Base-by-base conservation (phyloP, 2,888 invertebrate species). In the Campaea margaritaria region DNA sequence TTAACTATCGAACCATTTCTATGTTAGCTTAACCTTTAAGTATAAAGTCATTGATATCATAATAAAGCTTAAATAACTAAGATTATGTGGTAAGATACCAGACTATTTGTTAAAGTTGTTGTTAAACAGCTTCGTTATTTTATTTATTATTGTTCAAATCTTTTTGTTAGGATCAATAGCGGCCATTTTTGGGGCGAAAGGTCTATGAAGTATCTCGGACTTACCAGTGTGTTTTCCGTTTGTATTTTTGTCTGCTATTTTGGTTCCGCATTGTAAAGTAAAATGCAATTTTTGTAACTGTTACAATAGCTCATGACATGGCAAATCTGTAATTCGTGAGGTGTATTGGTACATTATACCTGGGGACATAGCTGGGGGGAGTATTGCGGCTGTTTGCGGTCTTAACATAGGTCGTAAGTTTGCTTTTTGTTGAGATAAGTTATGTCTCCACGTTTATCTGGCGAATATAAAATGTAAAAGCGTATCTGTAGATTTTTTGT, bases 151-250 rank as follows among this genome's bases (percentile, higher is more conserved):
- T 53, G 52, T 59, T 42, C 27, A 15, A 36, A 43, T 39, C 49
- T 21, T 45, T 44, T 55, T 55, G 46, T 55, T n/a, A 38, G 13
- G 13, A 36, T 43, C 54, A 60, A 60, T 54, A 13, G 43, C 0
- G 5, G 5, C 60, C 60, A 52, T 61, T 38, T 61, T 61, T 52
- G 60, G 60, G 39, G 60, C 16, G 60, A 61, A 56, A 61, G 60
- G 55, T 46, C n/a, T n/a, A 14, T 47, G 31, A 31, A 36, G 10
- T 47, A 41, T 51, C 45, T 57, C 43, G 43, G 15, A 27, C 16
- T 14, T 16, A n/a, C 7, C 46, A 42, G 45, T 42, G 21, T 46
- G 51, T 52, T 52, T 51, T 39, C 15, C 43, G 27, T 49, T 53
- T 31, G 34, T 39, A 42, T 52, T 47, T 47, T 49, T n/a, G 16